These are phyloP conservation scores for Neoarius graeffei DNA, from an alignment of 2,113 vertebrate species.

Conservation along the genomic window DNA sequence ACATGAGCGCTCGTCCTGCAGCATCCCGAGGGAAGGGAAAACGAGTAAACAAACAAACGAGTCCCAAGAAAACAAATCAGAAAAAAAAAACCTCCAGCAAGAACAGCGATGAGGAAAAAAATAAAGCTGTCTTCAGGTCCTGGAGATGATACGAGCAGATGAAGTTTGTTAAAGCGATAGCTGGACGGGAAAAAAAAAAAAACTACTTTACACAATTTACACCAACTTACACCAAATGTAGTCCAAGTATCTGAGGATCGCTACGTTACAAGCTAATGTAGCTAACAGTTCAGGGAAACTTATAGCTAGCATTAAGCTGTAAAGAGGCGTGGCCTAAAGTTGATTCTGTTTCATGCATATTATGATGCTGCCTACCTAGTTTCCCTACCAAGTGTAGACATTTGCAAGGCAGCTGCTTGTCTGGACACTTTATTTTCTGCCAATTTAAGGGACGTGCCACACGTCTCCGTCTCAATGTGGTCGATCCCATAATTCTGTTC, in stretches of 20 bases:
- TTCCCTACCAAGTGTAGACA: background rate
- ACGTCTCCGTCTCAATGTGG: background rate
- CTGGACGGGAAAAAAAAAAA: too few species aligned
- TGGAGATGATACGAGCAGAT: background rate
- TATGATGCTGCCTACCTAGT: background rate
- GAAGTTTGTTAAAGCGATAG: background rate
- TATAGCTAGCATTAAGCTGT: background rate
- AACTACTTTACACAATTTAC: background rate
- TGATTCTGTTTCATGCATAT: background rate
- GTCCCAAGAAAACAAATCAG: slow-evolving; percentile 21
- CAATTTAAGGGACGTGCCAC: background rate
- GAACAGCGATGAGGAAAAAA: background rate
- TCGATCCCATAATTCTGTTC: background rate
- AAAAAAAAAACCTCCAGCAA: slow-evolving; percentile 8
- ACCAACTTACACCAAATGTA: background rate
- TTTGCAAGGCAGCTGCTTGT: background rate
- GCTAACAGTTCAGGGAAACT: background rate
- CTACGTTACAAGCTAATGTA: slow-evolving; percentile 1
- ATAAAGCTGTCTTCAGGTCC: background rate
- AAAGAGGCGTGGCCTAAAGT: background rate
- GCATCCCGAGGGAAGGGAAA: slow-evolving; percentile 56
- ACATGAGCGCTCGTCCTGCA: slow-evolving; percentile 63
- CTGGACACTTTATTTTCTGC: background rate
- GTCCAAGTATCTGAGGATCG: background rate
- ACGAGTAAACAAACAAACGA: slow-evolving; percentile 43